Base-by-base conservation (phyloP, 2,113 vertebrate genomes). In the Vulpes vulpes region DNA sequence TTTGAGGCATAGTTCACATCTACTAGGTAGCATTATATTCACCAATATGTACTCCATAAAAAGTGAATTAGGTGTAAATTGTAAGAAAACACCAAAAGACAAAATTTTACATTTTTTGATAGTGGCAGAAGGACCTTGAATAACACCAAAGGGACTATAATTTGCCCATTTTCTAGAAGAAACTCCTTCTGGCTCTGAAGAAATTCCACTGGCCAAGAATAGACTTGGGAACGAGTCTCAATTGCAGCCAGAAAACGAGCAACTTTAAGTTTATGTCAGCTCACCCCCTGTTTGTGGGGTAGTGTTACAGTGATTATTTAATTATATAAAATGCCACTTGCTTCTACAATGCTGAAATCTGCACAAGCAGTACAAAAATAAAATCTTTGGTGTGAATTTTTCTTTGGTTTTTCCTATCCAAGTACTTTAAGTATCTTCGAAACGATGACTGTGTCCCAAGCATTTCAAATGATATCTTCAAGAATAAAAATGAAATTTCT, bases 391-490 rank as follows among this genome's bases (percentile, higher is more conserved):
- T 95, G 5, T 81, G 65, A 81, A 62, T 32, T 43, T 74, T 35
- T 16, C 5, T 16, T 84, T 49, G 22, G 5, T 1, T 90, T 91
- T 95, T 86, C 22, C 43, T 74, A 84, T 32, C 1, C 20, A 87
- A 78, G 82, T 92, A 57, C 17, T 74, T 92, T 80, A 91, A 69
- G 38, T 84, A 86, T 90, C 15, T 23, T 32, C 87, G 2, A 94
- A 96, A 69, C 9, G 7, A 89, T 79, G 5, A 79, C 5, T 88
- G 0, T 43, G 16, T 91, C 32, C 5, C 8, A 94, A 79, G 23
- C 62, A 88, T 82, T 89, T 94, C 17, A 94, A 94, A 57, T 32
- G 15, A 43, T 82, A n/a, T 55, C 30, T 83, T 87, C 15, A 74
- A 65, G 7, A 65, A 27, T 73, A 76, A 89, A 92, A 87, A 14